Percentiles rank a stretch among this genome's conserved stretches.
These are phyloP conservation scores for Plecturocebus donacophilus DNA, from an alignment of 2,113 vertebrate genomes.

Conservation along the genomic window DNA sequence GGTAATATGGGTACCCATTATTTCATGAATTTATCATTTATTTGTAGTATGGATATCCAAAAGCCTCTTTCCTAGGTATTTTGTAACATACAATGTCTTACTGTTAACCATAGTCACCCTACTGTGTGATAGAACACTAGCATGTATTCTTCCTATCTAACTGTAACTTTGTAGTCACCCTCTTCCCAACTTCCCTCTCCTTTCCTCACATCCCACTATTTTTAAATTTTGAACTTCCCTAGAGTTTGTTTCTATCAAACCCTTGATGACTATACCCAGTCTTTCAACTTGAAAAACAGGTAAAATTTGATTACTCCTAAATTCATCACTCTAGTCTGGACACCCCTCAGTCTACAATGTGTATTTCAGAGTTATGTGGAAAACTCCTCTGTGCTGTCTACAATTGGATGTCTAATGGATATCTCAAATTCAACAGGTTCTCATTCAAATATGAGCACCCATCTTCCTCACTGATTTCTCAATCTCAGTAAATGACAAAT, in stretches of 20 bases:
- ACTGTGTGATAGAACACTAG: not conserved
- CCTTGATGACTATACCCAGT: not conserved
- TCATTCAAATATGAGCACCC: not conserved
- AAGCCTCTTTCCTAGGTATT: not conserved
- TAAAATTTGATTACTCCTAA: not conserved
- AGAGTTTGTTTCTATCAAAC: not conserved
- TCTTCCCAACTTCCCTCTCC: not conserved
- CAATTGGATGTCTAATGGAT: not conserved
- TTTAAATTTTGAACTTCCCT: not conserved
- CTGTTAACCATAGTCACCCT: not conserved
- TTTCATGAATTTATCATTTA: not conserved
- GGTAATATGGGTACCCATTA: not conserved
- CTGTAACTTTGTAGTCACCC: not conserved
- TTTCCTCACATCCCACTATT: not conserved
- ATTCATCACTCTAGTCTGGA: not conserved
- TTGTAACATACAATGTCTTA: not conserved
- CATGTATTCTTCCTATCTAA: not conserved
- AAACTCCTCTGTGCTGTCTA: not conserved
- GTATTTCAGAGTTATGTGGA: not conserved
- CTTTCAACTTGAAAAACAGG: not conserved
- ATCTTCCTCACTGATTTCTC: not conserved
- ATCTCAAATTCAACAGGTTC: not conserved
- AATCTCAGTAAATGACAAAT: not conserved
- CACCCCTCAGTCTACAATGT: not conserved
- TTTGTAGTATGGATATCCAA: not conserved